Base-by-base conservation (phyloP, 1,140 invertebrate genomes). In the Lineus longissimus region DNA sequence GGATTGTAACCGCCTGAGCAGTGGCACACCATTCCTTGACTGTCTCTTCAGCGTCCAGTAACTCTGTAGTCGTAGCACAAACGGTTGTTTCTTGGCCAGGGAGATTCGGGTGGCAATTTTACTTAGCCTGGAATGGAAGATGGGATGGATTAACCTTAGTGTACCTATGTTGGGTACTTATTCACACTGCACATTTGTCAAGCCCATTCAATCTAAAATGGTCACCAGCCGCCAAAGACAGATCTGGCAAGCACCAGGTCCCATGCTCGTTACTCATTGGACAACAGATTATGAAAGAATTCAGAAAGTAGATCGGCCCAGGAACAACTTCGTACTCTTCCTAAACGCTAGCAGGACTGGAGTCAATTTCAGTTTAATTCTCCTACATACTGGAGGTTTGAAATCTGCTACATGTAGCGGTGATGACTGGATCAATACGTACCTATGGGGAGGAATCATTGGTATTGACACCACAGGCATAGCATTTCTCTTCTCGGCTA, bases 1-100 rank as follows among this genome's bases (percentile, higher is more conserved):
- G 19, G 73, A 80, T 65, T 82, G 83, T 17, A 84, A 65, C 22
- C 96, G 83, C 62, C 95, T 80, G 27, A 99, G 78, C 30, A 99
- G 83, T 0, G 96, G 96, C 11, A 98, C 96, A 0, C 97, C 97
- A 83, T 97, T 97, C 55, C 96, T 81, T 62, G 91, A 91, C 76
- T 96, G 93, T n/a, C 96, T 67, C 78, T 98, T 98, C 1, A 98
- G 82, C 2, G 93, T 96, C 95, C 96, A 98, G 76, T 86, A 87
- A 62, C 74, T 75, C 45, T 81, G 65, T 2, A 97, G 81, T 17
- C 92, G 83, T 74, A 94, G 91, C 65, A 98, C 89, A 73, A 98
- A 90, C 68, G 92, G 88, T 55, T 89, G 90, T 64, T 92, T 92
- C 73, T 90, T 89, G 17, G 88, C 84, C 69, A 83, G 69, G 43